Percentiles rank a stretch among this genome's conserved stretches.
Conservation (phyloP, 2,888 invertebrate species). For the Phymatocera aterrima region DNA sequence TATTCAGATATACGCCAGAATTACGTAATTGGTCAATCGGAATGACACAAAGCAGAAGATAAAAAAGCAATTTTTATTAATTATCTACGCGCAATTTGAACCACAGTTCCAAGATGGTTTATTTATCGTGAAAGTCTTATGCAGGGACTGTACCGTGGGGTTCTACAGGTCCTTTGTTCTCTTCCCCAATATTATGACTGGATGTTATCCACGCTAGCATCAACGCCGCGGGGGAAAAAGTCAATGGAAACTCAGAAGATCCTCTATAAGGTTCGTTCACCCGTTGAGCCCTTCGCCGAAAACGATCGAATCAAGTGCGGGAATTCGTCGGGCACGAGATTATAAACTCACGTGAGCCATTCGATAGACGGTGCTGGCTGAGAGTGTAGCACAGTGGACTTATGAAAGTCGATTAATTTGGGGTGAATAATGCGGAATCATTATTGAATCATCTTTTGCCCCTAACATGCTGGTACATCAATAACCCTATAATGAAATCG, state of each 20-base stretch:
- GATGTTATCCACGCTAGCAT: slow-evolving; percentile 11
- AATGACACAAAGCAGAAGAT: too few relatives aligned
- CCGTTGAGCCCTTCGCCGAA: not conserved
- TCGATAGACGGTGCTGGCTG: not conserved
- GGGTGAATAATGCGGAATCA: too few relatives aligned
- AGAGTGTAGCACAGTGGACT: too few relatives aligned
- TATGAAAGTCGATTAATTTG: too few relatives aligned
- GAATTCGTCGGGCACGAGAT: not conserved
- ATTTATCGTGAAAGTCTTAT: not conserved
- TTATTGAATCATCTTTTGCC: not conserved
- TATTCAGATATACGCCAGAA: too few relatives aligned
- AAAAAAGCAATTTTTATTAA: too few relatives aligned
- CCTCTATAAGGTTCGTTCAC: not conserved
- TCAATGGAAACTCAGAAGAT: not conserved
- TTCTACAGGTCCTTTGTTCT: not conserved
- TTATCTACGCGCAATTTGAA: too few relatives aligned
- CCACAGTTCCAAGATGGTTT: too few relatives aligned
- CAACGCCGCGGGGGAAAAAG: not conserved
- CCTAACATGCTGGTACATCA: not conserved
- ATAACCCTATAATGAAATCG: too few relatives aligned
- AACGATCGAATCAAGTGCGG: not conserved
- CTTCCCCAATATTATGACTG: slow-evolving; percentile 7
- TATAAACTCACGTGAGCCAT: not conserved
- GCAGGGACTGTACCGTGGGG: not conserved
- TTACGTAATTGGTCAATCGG: too few relatives aligned